Evolutionary conservation across 2,113 vertebrate species (phyloP), one percentile per base, ranked within the genome.

Genomic region (Parus major): DNA sequence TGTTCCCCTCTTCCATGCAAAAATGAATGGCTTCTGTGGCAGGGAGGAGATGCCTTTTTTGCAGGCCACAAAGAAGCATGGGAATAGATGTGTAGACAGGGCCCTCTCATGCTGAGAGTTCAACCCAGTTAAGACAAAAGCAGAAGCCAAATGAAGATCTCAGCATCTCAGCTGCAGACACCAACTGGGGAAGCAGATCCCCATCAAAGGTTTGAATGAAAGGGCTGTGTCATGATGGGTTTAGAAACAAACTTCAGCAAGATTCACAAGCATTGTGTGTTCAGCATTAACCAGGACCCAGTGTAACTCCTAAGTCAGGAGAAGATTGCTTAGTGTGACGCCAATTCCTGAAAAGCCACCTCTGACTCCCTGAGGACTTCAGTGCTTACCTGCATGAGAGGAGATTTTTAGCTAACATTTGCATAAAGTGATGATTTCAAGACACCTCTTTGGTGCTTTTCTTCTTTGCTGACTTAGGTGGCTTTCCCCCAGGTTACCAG

Each of bases 311-410:
- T 18, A 7, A 53, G 8, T n/a, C 21, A 47, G 75, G 29, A 66
- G 33, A 75, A 65, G 25, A 46, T 61, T 57, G 7, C n/a, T 20
- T 49, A 50, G 20, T 44, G 24, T 1, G 14, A 19, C 28, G 50
- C 4, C 0, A 0, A 5, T 15, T 39, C 35, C 68, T 81, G 55
- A 44, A 59, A 63, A 9, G 11, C 47, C 39, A 41, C 31, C 10
- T 83, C 41, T 1, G 0, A 33, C 52, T 65, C 44, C 27, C 72
- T 27, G 17, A 2, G 5, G 15, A 61, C 15, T 5, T 59, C 3
- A 3, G 28, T 50, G 36, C 21, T 80, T 66, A 15, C 13, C 33
- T 73, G 7, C 14, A 18, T 28, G 9, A 33, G 46, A 61, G 59
- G 55, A 77, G 18, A 81, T 47, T 83, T 66, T 70, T 27, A 88